Evolutionary conservation across 2,888 invertebrate species (phyloP), one percentile per base, ranked within the genome.

Genomic region (Conchocele bisecta): DNA sequence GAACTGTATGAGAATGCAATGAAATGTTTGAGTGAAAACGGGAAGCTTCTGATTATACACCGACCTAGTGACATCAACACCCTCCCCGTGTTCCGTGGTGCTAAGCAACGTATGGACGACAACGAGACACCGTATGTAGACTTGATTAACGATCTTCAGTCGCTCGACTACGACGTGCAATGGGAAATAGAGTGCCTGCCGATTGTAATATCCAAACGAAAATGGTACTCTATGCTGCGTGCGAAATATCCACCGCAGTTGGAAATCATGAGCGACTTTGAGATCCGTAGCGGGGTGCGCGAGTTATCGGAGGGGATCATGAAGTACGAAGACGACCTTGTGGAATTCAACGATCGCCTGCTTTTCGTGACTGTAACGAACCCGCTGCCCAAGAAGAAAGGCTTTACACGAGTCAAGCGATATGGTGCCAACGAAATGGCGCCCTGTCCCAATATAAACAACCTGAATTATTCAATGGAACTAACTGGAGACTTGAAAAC

Each of bases 141-240:
- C 59, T 85, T 89, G 39, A 86, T 90, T 41, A 83, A 86, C 58
- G 86, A 87, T 39, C 75, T 90, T 15, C 86, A 88, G 64, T 67
- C 75, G 37, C 77, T 84, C 35, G 77, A 84, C 26, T 81, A 87
- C 35, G 88, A 89, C 59, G 88, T 89, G 31, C 75, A 86, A 58
- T 90, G 89, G 90, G 86, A 90, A 48, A 77, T 90, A 17, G 89
- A 89, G 57, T 81, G 78, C 44, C 71, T 89, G 13, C 89, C 89
- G 5, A 74, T 89, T 6, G 54, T 82, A 9, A 88, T 90, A 76
- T 75, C 84, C 20, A 89, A 87, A 73, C 65, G 71, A 44, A 87
- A 87, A 56, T 90, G 89, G 90, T 83, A 86, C 66, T 81, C 86
- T 2, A 86, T 89, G 88, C 46, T 90, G 22, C 72, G 79, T 7